Percentiles rank a stretch among this genome's conserved stretches.
Conservation (phyloP, 2,113 vertebrate genomes). For the Ceuthmochares aereus region DNA sequence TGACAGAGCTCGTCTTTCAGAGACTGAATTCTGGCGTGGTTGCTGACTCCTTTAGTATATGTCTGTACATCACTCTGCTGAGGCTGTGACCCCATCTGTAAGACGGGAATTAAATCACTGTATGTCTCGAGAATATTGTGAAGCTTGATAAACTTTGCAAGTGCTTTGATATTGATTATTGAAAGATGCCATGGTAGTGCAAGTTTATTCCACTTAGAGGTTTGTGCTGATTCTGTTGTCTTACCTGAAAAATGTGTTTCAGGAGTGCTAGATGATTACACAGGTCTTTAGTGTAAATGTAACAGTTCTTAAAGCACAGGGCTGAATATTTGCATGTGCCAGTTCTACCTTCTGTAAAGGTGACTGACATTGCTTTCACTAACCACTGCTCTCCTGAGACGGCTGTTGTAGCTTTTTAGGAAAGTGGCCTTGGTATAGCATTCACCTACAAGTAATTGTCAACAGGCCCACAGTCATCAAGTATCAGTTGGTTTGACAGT, state of each 20-base stretch:
- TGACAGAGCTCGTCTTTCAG: conserved; percentile 44
- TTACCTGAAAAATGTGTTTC: background rate
- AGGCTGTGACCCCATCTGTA: background rate
- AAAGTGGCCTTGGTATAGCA: background rate
- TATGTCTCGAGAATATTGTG: background rate
- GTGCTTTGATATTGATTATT: conserved; percentile 14
- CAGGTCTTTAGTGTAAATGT: background rate
- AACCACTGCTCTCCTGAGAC: background rate
- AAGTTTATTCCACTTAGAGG: background rate
- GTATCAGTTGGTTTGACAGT: background rate
- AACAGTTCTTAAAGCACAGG: background rate
- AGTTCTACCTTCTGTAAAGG: background rate
- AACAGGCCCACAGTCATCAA: background rate
- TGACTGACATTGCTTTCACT: background rate
- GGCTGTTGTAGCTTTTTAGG: background rate
- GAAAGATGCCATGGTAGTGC: background rate
- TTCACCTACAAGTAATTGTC: background rate
- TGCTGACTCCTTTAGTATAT: background rate
- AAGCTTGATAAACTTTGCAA: conserved; percentile 35
- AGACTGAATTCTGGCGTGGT: background rate
- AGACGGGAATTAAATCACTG: conserved; percentile 13
- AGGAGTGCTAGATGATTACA: background rate
- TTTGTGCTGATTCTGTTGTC: background rate
- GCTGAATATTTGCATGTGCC: background rate
- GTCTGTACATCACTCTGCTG: background rate